Evolutionary conservation across 2,797 vertebrate genomes (phyloP).

Genomic region (Ciconia nigra): DNA sequence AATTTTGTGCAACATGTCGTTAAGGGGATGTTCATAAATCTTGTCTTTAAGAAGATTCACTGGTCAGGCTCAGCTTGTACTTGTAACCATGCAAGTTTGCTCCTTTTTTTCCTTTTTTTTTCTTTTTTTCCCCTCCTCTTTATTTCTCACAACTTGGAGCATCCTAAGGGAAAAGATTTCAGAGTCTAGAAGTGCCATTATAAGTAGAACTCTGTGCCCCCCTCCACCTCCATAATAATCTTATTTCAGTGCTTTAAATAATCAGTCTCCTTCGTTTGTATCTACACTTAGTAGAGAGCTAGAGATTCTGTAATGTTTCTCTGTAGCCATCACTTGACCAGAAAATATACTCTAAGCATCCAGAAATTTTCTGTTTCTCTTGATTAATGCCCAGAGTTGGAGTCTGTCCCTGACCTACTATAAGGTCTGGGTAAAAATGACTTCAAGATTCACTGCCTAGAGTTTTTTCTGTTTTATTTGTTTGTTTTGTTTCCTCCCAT

Average conservation of each 20-base stretch:
- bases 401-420: background rate
- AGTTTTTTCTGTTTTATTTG: background rate
- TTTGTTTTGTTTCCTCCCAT: background rate
- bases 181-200: background rate
- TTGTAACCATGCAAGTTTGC: background rate
- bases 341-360: background rate
- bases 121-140: background rate
- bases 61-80: background rate
- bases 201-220: background rate
- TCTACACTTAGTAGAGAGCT: background rate
- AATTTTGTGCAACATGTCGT: background rate
- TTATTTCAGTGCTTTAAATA: background rate
- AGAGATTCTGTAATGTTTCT: background rate
- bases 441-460: background rate
- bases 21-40: background rate
- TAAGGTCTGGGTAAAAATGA: background rate
- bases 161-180: background rate
- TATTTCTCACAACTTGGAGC: background rate
- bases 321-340: background rate
- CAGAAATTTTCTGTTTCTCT: background rate
- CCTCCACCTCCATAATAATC: background rate
- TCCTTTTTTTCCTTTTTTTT: background rate
- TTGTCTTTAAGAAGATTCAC: background rate
- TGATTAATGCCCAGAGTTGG: background rate
- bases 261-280: background rate